Evolutionary conservation across 2,888 invertebrate species (phyloP), one percentile per base, ranked within the genome.

Genomic region (Xestia sexstrigata): DNA sequence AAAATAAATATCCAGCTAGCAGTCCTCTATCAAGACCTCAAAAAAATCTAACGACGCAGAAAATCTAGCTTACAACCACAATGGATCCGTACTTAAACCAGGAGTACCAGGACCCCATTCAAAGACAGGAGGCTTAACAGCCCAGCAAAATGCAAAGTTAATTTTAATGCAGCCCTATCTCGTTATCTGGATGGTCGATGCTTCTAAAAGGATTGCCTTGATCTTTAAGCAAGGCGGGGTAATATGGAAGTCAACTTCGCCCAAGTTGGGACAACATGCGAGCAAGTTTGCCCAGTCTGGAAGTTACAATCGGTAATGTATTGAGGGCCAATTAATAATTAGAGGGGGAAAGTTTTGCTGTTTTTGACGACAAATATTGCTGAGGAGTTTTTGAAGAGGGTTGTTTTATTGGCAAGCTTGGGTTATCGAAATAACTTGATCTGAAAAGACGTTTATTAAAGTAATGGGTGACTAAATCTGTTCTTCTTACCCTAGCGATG

Each of bases 151-250:
- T 92, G 92, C 91, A 91, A 93, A 94, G 93, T 93, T 93, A 93
- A 94, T 93, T 94, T 93, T 92, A 92, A 93, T 93, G 88, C 92
- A 87, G 83, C 86, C 89, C 90, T 90, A 91, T 91, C 93, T 93
- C 91, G 89, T 93, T 93, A 92, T 89, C 88, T 87, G 83, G 66
- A 87, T 87, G 81, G 87, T 87, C 80, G 87, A 89, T 91, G 89
- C 88, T 88, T 79, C 77, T 90, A 88, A 92, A 92, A 90, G 90
- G 90, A 91, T 92, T 90, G 88, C 86, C 85, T 79, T 85, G 84
- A 80, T 89, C 81, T 81, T 88, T 83, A 84, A 85, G 52, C 45
- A 67, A 52, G 80, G 87, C 81, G 83, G 67, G 47, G 73, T 78
- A 87, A 88, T 88, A 90, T 90, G 89, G 90, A 92, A 87, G 79